A percentile compares a stretch with the other conserved stretches of the same genome.
Conservation (phyloP, 2,113 vertebrate species). For the Vombatus ursinus region DNA sequence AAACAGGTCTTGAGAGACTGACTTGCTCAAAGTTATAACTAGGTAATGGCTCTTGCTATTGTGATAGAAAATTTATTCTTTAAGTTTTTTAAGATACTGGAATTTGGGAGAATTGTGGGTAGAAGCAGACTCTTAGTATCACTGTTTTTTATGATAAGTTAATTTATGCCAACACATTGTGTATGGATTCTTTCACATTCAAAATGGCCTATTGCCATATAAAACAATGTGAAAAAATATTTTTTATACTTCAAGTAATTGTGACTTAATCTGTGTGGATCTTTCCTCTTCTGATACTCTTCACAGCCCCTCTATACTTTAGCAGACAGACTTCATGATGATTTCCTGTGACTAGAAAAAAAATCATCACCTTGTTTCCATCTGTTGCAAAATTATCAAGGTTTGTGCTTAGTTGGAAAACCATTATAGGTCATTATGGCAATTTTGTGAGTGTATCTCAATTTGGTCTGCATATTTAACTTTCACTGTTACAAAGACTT, state of each 20-base stretch:
- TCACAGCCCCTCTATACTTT: background rate
- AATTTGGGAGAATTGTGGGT: background rate
- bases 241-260: background rate
- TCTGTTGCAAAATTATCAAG: too few species aligned
- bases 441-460: background rate
- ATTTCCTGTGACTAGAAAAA: background rate
- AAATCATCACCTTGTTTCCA: too few species aligned
- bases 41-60: background rate
- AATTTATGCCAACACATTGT: background rate
- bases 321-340: background rate
- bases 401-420: too few species aligned
- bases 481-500: background rate
- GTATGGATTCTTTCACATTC: background rate
- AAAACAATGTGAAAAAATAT: background rate
- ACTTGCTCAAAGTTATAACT: background rate
- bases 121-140: too few species aligned
- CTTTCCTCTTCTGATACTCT: background rate
- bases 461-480: background rate
- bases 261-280: background rate
- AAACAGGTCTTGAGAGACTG: background rate
- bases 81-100: background rate
- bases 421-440: background rate
- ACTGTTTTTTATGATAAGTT: background rate
- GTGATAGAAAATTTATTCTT: background rate
- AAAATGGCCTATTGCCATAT: background rate